Conservation (phyloP, 2,113 vertebrate species). For the Nyctereutes procyonoides region DNA sequence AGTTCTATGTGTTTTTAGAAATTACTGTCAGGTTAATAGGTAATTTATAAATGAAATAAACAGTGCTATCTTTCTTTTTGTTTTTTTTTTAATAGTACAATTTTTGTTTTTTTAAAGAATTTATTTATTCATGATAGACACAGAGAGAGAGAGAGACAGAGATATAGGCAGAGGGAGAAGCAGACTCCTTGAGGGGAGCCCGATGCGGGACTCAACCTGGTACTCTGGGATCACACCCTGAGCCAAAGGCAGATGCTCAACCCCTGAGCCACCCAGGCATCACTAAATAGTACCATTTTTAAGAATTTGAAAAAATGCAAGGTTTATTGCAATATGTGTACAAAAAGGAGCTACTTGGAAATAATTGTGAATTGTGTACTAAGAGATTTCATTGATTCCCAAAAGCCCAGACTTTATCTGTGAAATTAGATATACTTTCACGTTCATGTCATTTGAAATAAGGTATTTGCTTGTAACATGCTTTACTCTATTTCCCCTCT, state of each 20-base stretch:
- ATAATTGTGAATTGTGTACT: constrained; percentile 88
- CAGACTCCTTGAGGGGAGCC: no score
- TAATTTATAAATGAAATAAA: background rate
- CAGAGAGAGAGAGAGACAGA: no score
- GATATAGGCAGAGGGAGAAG: no score
- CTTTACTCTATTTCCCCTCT: background rate
- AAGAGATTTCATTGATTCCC: constrained; percentile 34
- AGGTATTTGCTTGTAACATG: background rate
- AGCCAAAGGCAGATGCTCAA: no score
- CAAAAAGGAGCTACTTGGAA: constrained; percentile 81
- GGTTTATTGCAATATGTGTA: constrained; percentile 80
- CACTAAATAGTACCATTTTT: background rate
- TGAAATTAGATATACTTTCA: background rate
- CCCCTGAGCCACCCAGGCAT: no score
- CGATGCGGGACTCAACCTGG: no score
- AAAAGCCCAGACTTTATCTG: background rate
- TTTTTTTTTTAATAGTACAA: background rate
- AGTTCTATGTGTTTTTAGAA: background rate
- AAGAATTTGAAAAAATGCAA: constrained; percentile 72
- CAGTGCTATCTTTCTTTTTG: no score
- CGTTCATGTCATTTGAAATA: background rate
- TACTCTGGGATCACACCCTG: no score
- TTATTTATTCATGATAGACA: no score
- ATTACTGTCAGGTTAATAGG: background rate
- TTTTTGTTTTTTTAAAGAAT: no score